Conservation (phyloP, 1,140 invertebrate species). For the Bilobella aurantiaca region DNA sequence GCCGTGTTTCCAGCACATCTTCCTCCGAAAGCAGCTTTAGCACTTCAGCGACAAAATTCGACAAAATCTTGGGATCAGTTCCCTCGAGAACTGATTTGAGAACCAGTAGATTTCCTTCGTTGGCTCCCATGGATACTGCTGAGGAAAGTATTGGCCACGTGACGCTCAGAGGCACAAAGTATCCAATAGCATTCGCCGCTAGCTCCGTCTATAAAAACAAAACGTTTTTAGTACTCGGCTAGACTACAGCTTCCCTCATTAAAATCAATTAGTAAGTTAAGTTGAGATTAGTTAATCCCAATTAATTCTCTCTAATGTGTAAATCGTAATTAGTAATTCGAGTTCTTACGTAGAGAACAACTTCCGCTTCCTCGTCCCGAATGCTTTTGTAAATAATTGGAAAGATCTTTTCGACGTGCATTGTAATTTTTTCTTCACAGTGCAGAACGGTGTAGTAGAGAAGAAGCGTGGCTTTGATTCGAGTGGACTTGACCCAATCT, state of each 20-base stretch:
- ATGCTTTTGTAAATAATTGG: slow-evolving; percentile 45
- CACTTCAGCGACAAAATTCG: slow-evolving; percentile 37
- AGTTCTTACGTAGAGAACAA: slow-evolving; percentile 50
- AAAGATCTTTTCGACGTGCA: slow-evolving; percentile 52
- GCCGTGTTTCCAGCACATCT: slow-evolving; percentile 38
- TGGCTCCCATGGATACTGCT: slow-evolving; percentile 46
- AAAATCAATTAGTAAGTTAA: background rate
- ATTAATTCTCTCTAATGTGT: too few species aligned
- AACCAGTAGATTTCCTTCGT: slow-evolving; percentile 45
- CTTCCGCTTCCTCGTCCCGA: slow-evolving; percentile 50
- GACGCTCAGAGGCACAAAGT: slow-evolving; percentile 53
- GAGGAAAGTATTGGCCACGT: slow-evolving; percentile 50
- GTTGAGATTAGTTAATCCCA: background rate
- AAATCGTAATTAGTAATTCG: background rate
- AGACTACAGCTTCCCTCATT: too few species aligned
- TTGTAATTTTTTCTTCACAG: slow-evolving; percentile 56
- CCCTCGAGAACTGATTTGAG: slow-evolving; percentile 44
- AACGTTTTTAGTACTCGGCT: too few species aligned
- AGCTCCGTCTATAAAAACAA: slow-evolving; percentile 42
- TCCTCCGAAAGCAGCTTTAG: slow-evolving; percentile 39
- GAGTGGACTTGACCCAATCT: slow-evolving; percentile 54
- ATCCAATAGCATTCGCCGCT: slow-evolving; percentile 57
- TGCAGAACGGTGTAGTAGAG: slow-evolving; percentile 57
- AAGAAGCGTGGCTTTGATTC: slow-evolving; percentile 60
- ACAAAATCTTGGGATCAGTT: slow-evolving; percentile 35